phyloP scores from a whole-genome alignment of 2,113 vertebrate genomes.

The Aplodontia rufa region DNA sequence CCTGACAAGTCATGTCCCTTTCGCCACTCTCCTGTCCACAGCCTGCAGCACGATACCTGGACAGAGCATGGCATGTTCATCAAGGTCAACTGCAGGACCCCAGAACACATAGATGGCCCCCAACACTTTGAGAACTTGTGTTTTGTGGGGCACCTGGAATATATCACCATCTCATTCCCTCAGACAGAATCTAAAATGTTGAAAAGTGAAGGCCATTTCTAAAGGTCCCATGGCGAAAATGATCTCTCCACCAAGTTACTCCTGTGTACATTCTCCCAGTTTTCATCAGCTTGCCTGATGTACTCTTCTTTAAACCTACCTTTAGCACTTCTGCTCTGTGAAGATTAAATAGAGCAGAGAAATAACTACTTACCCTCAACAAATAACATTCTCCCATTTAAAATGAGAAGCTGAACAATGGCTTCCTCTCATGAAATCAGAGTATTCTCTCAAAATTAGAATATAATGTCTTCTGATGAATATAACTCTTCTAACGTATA shows the following conservation, averaged over 20 bases:
- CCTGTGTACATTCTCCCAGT: neutral
- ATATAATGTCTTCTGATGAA: neutral
- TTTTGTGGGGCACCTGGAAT: neutral
- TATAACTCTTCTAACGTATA: neutral
- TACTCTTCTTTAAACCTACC: neutral
- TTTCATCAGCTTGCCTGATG: neutral
- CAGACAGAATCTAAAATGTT: neutral
- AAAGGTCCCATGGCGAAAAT: neutral
- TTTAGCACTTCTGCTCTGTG: neutral
- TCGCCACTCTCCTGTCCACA: neutral
- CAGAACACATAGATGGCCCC: neutral
- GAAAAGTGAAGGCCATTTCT: neutral
- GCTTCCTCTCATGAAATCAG: neutral
- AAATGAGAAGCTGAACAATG: neutral
- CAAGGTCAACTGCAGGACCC: neutral
- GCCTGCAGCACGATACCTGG: neutral
- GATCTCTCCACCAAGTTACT: neutral
- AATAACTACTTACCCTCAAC: neutral
- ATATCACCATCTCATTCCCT: neutral
- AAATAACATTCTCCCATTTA: neutral
- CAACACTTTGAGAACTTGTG: neutral
- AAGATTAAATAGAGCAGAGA: neutral
- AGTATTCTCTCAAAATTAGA: neutral
- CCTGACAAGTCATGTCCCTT: neutral
- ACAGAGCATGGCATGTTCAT: neutral